A percentile compares a stretch with the other conserved stretches of the same genome.
phyloP scores from a whole-genome alignment of 2,888 invertebrate species.

The Polydrusus cervinus region DNA sequence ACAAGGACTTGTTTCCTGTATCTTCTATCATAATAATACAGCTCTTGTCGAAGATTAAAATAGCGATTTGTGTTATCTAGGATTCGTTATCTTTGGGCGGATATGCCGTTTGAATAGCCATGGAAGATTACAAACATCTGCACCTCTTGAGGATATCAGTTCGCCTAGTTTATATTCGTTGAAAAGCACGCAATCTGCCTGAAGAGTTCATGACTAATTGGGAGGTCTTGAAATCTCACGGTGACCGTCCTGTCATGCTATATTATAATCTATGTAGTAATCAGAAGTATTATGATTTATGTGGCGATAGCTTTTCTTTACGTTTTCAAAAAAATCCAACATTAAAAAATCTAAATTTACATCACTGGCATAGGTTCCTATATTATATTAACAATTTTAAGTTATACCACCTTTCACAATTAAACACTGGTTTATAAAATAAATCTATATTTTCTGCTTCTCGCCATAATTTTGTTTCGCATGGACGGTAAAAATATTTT shows the following conservation, averaged over 20 bases:
- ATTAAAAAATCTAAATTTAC: too few relatives aligned
- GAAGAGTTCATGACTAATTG: neutral
- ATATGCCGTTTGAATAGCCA: neutral
- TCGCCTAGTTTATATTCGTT: neutral
- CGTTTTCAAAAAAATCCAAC: too few relatives aligned
- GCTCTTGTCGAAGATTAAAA: slow-evolving; percentile 29
- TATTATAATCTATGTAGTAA: too few relatives aligned
- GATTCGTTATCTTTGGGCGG: neutral
- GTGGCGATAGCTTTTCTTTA: too few relatives aligned
- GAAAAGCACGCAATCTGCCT: neutral
- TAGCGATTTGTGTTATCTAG: slow-evolving; percentile 1
- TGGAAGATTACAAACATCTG: slow-evolving; percentile 6
- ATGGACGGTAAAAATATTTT: too few relatives aligned
- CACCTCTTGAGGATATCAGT: neutral
- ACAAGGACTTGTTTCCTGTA: slow-evolving; percentile 39
- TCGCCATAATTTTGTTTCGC: too few relatives aligned
- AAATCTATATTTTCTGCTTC: too few relatives aligned
- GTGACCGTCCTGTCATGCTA: neutral
- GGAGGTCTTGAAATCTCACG: neutral
- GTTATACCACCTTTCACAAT: too few relatives aligned
- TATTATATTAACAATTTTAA: too few relatives aligned
- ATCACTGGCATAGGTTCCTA: too few relatives aligned
- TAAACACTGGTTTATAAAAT: too few relatives aligned
- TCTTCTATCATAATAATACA: slow-evolving; percentile 23
- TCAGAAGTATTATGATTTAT: too few relatives aligned